Evolutionary conservation across 2,888 invertebrate genomes (phyloP), one percentile per base, ranked within the genome.

Genomic region (Abscondita cerata): DNA sequence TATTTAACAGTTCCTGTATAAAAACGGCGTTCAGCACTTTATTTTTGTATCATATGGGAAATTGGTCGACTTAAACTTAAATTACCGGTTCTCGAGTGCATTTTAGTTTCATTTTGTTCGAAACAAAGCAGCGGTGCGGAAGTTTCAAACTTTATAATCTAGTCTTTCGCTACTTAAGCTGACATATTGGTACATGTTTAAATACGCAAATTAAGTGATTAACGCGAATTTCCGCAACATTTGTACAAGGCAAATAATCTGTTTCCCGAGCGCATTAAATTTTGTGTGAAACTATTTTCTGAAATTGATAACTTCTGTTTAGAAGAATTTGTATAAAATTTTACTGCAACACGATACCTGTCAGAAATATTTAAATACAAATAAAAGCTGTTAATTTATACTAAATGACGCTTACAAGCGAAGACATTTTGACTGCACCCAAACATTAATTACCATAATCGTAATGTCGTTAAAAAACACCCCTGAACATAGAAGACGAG

Each of bases 351-450:
- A 25, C 25, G 25, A 25, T 4, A 25, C 25, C 25, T 25, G 25
- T 18, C 41, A 56, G 47, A 61, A 61, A 13, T 52, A 41, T 25
- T 54, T 44, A 33, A 34, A 51, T 47, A 52, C 40, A 61, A 61
- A 56, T 61, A 61, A 61, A 47, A 31, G 36, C 56, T 61, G 56
- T 61, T 61, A 61, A 56, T 33, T n/a, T 47, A 16, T 33, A 55
- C 33, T 46, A 46, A 44, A 44, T 44, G 44, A 44, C 3, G 19
- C 44, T 44, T 44, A 44, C 6, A 18, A 16, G 44, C 19, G 44
- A 44, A 16, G 44, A 44, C 15, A n/a, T 44, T 44, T 18, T 44
- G 44, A 44, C 44, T 44, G 44, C 44, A 18, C 44, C 11, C 18
- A 44, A 16, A 44, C 44, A 44, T 44, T 44, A 44, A 44, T 44